Base-by-base conservation (phyloP, 2,113 vertebrate genomes). In the western clawed frog (Xenopus tropicalis) region DNA sequence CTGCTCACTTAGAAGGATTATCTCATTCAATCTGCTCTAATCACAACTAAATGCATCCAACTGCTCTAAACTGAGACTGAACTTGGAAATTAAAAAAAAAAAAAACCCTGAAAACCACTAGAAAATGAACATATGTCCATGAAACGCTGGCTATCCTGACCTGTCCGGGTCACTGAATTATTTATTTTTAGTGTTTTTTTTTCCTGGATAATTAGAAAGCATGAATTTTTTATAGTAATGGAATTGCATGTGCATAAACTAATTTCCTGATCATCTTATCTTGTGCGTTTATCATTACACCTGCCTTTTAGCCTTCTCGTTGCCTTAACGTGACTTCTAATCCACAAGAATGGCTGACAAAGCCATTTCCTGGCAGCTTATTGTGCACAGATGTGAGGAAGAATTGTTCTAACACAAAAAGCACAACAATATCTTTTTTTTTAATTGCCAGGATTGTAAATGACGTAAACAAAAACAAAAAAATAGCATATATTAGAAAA, bases 21-120 rank as follows among this genome's bases (percentile, higher is more conserved):
- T 88, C 92, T 92, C 81, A 85, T 90, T 85, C 90, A 94, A 94
- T 94, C 91, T 90, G 86, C 85, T 87, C 91, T 94, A 94, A 95
- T 95, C 88, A 83, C 86, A 88, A 86, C 92, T 94, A 94, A 94
- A 92, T 83, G 90, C 84, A 91, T 91, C 88, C 90, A 89, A 88
- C 83, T 92, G 88, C 84, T 90, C 80, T 86, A 83, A 79, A 82
- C 78, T 68, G 84, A 86, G 76, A 80, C 70, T 83, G 84, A 85
- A 87, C 88, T 86, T 88, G 29, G 83, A n/a, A 83, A 83, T 81
- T 74, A 83, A 79, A 88, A 88, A n/a, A 37, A 37, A 37, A 37
- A 37, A 37, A 37, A 85, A 52, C 82, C 82, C 78, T 73, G 70
- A 51, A 84, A 83, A 85, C 82, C 83, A 80, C 71, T 20, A 8